These are phyloP conservation scores for Zoanthus sociatus DNA, from an alignment of 92 coral and sea anemone genomes.

Conservation along the genomic window DNA sequence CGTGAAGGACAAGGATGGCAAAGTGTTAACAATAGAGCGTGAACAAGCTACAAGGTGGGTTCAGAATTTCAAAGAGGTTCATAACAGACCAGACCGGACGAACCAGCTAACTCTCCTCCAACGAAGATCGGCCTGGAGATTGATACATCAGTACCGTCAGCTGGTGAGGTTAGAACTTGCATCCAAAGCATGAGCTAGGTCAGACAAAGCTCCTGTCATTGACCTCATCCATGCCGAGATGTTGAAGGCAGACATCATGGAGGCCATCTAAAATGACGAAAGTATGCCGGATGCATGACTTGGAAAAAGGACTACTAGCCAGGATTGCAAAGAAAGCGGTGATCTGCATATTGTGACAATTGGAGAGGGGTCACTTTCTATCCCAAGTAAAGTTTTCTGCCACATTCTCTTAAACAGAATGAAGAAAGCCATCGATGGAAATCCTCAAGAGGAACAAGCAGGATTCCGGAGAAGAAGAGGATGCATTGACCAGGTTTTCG, in stretches of 20 bases:
- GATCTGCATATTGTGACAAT: no score
- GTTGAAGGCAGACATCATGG: no score
- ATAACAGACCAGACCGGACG: neutral
- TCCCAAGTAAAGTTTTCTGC: neutral
- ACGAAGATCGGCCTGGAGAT: neutral
- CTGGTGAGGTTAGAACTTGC: neutral
- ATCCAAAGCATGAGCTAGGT: neutral
- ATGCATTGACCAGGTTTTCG: neutral
- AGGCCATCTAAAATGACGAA: no score
- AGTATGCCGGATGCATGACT: no score
- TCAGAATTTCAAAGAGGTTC: neutral
- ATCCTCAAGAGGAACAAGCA: neutral
- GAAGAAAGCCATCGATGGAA: neutral
- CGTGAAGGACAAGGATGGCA: neutral
- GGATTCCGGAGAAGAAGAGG: neutral
- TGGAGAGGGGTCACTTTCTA: neutral
- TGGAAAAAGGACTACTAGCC: neutral
- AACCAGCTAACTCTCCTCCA: neutral
- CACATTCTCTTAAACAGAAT: neutral
- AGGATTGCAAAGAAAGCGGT: neutral
- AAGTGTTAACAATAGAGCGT: neutral
- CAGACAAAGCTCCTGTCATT: no score
- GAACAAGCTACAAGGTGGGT: neutral
- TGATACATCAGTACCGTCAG: neutral
- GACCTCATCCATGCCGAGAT: no score